phyloP scores from a whole-genome alignment of 2,888 invertebrate species.

The Seira sanloemensis region DNA sequence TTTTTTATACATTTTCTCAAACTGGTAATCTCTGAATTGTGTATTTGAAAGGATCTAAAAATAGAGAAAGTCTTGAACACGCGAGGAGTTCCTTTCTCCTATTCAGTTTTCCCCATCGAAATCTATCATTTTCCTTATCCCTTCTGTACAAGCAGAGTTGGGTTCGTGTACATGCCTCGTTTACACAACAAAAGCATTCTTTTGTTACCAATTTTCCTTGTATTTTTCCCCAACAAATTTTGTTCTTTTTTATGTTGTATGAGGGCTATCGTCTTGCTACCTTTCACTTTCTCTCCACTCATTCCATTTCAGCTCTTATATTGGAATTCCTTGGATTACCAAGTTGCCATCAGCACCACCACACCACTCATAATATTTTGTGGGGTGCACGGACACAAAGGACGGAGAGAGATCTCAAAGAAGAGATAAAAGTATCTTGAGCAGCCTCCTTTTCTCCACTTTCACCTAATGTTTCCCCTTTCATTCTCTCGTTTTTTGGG shows the following conservation, averaged over 20 bases:
- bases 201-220: constrained; percentile 20
- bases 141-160: too few species aligned
- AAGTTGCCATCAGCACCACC: constrained; percentile 16
- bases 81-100: too few species aligned
- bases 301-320: constrained; percentile 40
- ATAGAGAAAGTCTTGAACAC: too few species aligned
- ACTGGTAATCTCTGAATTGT: too few species aligned
- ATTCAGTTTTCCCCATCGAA: too few species aligned
- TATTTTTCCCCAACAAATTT: constrained; percentile 31
- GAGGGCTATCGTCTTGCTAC: constrained; percentile 1
- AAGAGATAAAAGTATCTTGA: constrained; percentile 28
- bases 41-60: too few species aligned
- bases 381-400: not conserved
- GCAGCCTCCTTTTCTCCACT: constrained; percentile 22
- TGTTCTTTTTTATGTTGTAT: constrained; percentile 17
- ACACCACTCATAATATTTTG: constrained; percentile 29
- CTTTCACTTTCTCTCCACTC: constrained; percentile 17
- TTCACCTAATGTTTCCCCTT: constrained; percentile 12
- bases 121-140: too few species aligned
- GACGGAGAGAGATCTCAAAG: not conserved
- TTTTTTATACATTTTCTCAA: too few species aligned
- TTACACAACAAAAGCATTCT: constrained; percentile 55
- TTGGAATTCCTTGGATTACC: constrained; percentile 56
- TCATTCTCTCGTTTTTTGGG: not conserved
- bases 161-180: too few species aligned